Evolutionary conservation across 2,797 vertebrate genomes (phyloP), one percentile per base, ranked within the genome.

Genomic region (Takifugu rubripes): DNA sequence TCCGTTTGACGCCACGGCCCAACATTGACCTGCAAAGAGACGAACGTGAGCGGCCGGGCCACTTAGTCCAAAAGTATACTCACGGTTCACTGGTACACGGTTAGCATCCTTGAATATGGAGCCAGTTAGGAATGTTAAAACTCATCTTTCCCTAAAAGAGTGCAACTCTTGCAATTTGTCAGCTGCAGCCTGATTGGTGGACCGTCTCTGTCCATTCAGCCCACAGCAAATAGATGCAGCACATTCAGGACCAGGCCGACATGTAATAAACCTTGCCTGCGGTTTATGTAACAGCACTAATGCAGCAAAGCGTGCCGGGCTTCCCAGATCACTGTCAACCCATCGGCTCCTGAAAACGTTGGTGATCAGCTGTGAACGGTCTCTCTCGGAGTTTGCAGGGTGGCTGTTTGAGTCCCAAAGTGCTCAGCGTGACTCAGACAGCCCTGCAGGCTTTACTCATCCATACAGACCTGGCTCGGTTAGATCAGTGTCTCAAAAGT

Each of bases 1-100:
- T 95, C 81, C 93, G 90, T 65, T 94, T 95, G 68, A 94, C 91
- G 46, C 94, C 93, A 15, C 92, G 93, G 82, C 93, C 92, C 92
- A 93, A 92, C 93, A 94, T 94, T 82, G 86, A 86, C 90, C 94
- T 94, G 2, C 2, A 52, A 10, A 0, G 0, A 26, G 0, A 27
- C 3, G 0, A 45, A 56, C 0, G 49, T 21, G 21, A 21, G 21
- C 21, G 21, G 1, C 1, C 21, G 47, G 25, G 9, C 42, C 47
- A 33, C 26, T 59, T 51, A 54, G 3, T 10, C 10, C 3, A 52
- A 14, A 44, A 2, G 10, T 10, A 33, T 10, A 10, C 31, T 10
- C 31, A 10, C 33, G 31, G 31, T 21, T 21, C 21, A 21, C 21
- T 21, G 1, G n/a, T n/a, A n/a, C n/a, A n/a, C n/a, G n/a, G 21